Conservation (phyloP, 2,888 invertebrate genomes). For the Odontothrips loti region DNA sequence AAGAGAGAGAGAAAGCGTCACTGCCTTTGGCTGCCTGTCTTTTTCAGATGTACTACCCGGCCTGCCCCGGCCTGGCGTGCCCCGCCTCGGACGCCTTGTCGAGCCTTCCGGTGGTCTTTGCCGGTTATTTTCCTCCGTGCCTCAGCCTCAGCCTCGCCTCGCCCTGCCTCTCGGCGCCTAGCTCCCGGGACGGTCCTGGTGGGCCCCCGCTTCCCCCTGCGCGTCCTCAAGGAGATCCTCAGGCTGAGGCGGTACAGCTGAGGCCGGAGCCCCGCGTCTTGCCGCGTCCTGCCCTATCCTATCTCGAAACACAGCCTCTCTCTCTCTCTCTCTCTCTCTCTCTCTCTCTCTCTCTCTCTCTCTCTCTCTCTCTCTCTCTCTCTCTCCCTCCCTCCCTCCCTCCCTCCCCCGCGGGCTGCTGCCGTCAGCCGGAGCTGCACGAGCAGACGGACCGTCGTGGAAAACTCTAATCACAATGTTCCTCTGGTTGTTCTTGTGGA, state of each 20-base stretch:
- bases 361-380: conserved; percentile 5
- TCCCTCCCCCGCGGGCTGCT: not conserved
- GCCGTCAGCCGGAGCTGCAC: not conserved
- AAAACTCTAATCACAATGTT: not conserved
- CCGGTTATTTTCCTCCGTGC: no score
- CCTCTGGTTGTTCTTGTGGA: not conserved
- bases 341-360: not conserved
- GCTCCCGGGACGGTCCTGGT: not conserved
- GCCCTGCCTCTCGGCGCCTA: not conserved
- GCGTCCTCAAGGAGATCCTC: no score
- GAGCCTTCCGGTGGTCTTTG: not conserved
- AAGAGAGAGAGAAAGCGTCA: no score
- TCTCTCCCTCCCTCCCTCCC: not conserved
- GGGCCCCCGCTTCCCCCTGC: no score
- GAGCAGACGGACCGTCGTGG: no score
- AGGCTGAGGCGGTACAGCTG: no score
- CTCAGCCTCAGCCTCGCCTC: not conserved
- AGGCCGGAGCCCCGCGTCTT: no score
- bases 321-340: not conserved
- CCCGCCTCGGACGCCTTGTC: not conserved
- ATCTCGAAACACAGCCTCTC: not conserved
- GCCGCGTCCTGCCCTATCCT: not conserved
- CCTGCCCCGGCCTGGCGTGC: not conserved
- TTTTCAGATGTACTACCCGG: not conserved
- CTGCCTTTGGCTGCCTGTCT: no score